phyloP scores from a whole-genome alignment of 2,113 vertebrate species.

The Stomatorhinus ivindoensis region DNA sequence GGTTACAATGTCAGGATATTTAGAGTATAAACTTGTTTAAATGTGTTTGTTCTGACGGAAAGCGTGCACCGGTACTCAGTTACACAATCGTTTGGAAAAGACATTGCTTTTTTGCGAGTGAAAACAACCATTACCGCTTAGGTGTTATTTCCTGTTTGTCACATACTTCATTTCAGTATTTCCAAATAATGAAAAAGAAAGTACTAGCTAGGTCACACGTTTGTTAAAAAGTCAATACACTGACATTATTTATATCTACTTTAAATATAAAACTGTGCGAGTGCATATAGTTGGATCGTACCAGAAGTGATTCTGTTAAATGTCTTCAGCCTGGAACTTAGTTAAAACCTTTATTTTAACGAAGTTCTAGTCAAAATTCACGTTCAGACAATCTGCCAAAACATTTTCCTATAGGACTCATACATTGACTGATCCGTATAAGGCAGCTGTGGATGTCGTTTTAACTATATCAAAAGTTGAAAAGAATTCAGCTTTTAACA shows the following conservation, averaged over 20 bases:
- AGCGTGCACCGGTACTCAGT: not conserved
- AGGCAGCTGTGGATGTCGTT: not conserved
- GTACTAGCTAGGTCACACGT: not conserved
- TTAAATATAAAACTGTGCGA: not conserved
- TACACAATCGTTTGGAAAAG: not conserved
- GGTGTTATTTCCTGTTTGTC: not conserved
- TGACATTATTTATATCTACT: not conserved
- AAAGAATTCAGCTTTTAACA: not conserved
- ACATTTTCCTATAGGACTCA: not conserved
- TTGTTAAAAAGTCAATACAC: constrained; percentile 5
- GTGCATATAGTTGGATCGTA: not conserved
- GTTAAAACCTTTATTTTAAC: not conserved
- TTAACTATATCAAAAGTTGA: not conserved
- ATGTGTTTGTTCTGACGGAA: not conserved
- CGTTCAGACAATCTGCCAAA: not conserved
- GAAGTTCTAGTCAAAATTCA: not conserved
- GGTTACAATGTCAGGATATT: not conserved
- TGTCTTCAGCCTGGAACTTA: not conserved
- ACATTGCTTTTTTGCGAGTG: not conserved
- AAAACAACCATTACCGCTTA: not conserved
- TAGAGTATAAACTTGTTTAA: not conserved
- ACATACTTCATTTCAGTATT: not conserved
- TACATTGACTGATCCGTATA: not conserved
- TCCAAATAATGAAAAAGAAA: not conserved
- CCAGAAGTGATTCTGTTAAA: not conserved